These are phyloP conservation scores for Callimorpha dominula DNA, from an alignment of 2,888 invertebrate species.

Conservation along the genomic window DNA sequence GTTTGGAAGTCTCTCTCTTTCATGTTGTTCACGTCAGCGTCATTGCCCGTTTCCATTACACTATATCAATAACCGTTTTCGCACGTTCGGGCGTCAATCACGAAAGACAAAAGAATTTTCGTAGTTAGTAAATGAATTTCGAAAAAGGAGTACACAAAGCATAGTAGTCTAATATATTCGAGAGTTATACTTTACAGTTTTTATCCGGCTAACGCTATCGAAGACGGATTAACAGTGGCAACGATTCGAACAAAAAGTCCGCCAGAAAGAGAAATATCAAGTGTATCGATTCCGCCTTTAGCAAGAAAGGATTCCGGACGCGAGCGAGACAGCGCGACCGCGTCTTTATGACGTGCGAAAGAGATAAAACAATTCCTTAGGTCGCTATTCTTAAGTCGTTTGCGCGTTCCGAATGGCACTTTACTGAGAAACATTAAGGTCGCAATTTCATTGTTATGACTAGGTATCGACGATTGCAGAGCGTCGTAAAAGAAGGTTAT, in stretches of 20 bases:
- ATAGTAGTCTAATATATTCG: slow-evolving; percentile 76
- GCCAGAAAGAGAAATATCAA: slow-evolving; percentile 81
- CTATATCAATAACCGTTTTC: slow-evolving; percentile 79
- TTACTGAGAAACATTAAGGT: slow-evolving; percentile 80
- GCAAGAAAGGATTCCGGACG: slow-evolving; percentile 73
- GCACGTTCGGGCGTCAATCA: slow-evolving; percentile 43
- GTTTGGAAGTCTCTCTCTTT: slow-evolving; percentile 72
- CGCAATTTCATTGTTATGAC: slow-evolving; percentile 83
- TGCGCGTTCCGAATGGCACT: slow-evolving; percentile 79
- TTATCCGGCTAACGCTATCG: slow-evolving; percentile 80
- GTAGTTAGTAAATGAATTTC: slow-evolving; percentile 63
- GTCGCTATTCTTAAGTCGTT: slow-evolving; percentile 85
- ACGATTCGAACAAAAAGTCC: slow-evolving; percentile 75
- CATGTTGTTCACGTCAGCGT: slow-evolving; percentile 79
- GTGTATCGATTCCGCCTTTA: slow-evolving; percentile 81
- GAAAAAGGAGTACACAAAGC: slow-evolving; percentile 73
- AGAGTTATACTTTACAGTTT: slow-evolving; percentile 76
- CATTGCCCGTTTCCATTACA: slow-evolving; percentile 85
- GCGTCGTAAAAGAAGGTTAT: slow-evolving; percentile 82
- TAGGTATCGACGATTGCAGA: slow-evolving; percentile 78
- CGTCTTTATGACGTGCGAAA: slow-evolving; percentile 84
- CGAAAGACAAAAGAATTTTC: slow-evolving; percentile 59
- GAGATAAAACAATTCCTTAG: slow-evolving; percentile 86
- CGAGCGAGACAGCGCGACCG: slow-evolving; percentile 76
- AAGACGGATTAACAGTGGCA: slow-evolving; percentile 83